Percentiles rank a stretch among this genome's conserved stretches.
Evolutionary conservation across 2,797 vertebrate genomes (phyloP).

Genomic region (Pempheris klunzingeri): DNA sequence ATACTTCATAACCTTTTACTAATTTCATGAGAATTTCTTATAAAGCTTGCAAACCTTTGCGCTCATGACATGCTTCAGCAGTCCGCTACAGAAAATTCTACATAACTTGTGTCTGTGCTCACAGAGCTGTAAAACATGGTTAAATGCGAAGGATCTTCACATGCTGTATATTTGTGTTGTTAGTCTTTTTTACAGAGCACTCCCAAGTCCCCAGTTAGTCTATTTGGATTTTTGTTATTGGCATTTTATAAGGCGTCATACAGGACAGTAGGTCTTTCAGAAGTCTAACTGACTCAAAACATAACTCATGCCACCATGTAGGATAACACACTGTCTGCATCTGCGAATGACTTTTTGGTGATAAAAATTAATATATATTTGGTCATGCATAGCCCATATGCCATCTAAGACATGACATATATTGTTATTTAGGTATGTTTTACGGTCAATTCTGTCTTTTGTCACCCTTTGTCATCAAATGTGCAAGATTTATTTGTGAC

Average conservation of each 20-base stretch:
- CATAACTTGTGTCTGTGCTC: neutral
- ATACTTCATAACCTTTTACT: neutral
- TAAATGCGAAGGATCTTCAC: neutral
- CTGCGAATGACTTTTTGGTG: neutral
- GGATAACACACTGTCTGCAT: neutral
- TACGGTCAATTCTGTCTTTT: neutral
- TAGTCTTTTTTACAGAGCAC: neutral
- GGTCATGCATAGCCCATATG: too few species aligned
- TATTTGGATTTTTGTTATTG: neutral
- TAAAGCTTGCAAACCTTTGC: neutral
- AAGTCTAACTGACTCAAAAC: neutral
- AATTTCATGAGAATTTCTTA: neutral
- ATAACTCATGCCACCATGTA: too few species aligned
- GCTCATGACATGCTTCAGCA: neutral
- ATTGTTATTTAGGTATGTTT: neutral
- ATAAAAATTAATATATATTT: neutral
- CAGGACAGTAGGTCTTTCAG: neutral
- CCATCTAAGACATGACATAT: neutral
- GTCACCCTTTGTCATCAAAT: neutral
- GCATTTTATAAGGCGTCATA: neutral
- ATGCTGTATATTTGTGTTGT: neutral
- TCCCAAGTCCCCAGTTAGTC: too few species aligned
- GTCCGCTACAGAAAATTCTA: neutral
- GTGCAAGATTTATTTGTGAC: neutral
- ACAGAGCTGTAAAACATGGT: neutral